A percentile compares a stretch with the other conserved stretches of the same genome.
phyloP scores from a whole-genome alignment of 2,888 invertebrate species.

The Hemicrepidius hirtus region DNA sequence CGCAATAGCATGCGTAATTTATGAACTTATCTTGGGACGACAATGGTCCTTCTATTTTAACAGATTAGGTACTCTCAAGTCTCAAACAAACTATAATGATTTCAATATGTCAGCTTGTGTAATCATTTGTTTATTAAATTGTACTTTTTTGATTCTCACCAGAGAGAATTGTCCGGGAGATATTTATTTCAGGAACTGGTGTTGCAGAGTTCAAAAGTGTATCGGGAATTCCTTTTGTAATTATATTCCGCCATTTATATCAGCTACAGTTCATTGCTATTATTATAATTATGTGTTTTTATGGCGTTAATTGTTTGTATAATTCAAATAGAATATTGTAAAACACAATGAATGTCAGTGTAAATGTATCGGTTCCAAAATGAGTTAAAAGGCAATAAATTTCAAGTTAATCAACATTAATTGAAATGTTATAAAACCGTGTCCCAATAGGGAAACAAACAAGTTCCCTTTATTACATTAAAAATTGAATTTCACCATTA shows the following conservation, averaged over 20 bases:
- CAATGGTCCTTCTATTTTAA: too few species aligned
- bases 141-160: background rate
- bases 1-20: too few species aligned
- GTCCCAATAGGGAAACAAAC: too few species aligned
- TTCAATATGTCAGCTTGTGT: background rate
- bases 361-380: background rate
- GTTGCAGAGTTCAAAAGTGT: background rate
- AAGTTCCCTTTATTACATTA: too few species aligned
- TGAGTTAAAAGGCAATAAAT: conserved; percentile 1
- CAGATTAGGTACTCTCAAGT: background rate
- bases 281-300: conserved; percentile 4
- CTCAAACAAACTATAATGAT: background rate
- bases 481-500: too few species aligned
- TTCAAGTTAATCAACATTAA: conserved; percentile 7
- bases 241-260: conserved; percentile 5
- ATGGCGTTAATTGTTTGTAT: conserved; percentile 9
- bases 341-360: background rate
- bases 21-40: too few species aligned
- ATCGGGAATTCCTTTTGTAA: background rate
- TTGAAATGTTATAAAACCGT: background rate
- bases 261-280: conserved; percentile 12
- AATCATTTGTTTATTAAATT: background rate
- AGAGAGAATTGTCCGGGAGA: background rate
- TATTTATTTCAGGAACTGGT: background rate
- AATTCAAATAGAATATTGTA: background rate